Evolutionary conservation across 2,797 vertebrate genomes (phyloP).

Genomic region (Diplodus puntazzo): DNA sequence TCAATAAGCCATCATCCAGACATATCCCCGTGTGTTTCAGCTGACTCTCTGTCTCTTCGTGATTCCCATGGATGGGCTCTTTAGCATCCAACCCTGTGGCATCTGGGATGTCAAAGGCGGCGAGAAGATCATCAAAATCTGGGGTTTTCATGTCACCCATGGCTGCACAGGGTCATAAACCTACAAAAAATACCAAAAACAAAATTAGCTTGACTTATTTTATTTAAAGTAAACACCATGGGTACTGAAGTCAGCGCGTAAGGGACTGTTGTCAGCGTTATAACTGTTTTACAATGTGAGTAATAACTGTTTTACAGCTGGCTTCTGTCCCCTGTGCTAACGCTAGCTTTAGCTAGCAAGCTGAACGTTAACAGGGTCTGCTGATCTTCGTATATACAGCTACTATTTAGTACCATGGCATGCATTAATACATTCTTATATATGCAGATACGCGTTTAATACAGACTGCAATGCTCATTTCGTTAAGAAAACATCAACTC

Average conservation of each 20-base stretch:
- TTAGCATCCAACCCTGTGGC: conserved; percentile 96
- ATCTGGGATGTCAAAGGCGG: conserved; percentile 99
- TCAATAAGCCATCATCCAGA: conserved; percentile 89
- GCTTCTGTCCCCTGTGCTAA: conserved; percentile 18
- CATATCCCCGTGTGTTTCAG: conserved; percentile 91
- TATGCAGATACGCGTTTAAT: background rate
- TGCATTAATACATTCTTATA: background rate
- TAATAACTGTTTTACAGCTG: conserved; percentile 5
- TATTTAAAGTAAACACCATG: rapidly evolving
- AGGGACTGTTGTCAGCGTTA: background rate
- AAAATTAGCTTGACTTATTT: background rate
- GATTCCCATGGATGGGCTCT: conserved; percentile 91
- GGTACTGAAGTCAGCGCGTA: rapidly evolving
- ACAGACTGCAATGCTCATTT: rapidly evolving
- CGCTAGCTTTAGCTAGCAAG: conserved; percentile 48
- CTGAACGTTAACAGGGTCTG: conserved; percentile 3
- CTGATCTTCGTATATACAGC: background rate
- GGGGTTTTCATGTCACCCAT: conserved; percentile 99
- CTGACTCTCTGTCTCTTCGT: conserved; percentile 91
- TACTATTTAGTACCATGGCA: background rate
- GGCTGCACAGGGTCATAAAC: conserved; percentile 85
- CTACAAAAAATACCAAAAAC: conserved; percentile 55
- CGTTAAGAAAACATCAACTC: background rate
- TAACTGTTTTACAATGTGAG: background rate
- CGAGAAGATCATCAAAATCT: conserved; percentile 98